A percentile compares a stretch with the other conserved stretches of the same genome.
phyloP scores from a whole-genome alignment of 2,113 vertebrate species.

The Montifringilla adamsi region DNA sequence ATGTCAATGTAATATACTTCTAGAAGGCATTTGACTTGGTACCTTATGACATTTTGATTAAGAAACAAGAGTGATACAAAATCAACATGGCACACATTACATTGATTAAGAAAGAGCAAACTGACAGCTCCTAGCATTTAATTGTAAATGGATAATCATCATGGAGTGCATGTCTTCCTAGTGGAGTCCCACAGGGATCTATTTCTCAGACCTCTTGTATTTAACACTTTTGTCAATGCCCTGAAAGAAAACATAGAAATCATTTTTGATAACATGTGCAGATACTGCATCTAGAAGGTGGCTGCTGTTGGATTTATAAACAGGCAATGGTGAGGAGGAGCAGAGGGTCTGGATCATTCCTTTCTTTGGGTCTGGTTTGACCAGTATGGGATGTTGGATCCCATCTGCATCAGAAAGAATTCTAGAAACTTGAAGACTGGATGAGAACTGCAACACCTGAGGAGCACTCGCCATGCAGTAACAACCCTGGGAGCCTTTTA shows the following conservation, averaged over 20 bases:
- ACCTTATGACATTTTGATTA: conserved; percentile 71
- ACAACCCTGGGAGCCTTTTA: neutral
- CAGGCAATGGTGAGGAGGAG: neutral
- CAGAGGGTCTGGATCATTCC: neutral
- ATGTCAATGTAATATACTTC: conserved; percentile 67
- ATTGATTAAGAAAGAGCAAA: conserved; percentile 69
- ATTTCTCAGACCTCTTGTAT: conserved; percentile 55
- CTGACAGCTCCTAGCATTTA: conserved; percentile 68
- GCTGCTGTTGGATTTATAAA: neutral
- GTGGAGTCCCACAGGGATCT: conserved; percentile 51
- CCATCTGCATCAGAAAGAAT: neutral
- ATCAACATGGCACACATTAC: conserved; percentile 69
- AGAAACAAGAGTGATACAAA: conserved; percentile 71
- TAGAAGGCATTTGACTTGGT: conserved; percentile 64
- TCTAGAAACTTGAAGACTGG: neutral
- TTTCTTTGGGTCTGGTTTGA: neutral
- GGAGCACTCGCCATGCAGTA: neutral
- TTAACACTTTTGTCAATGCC: conserved; percentile 50
- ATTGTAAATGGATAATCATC: conserved; percentile 69
- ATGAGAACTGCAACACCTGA: neutral
- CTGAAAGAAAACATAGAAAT: conserved; percentile 52
- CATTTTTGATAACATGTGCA: neutral
- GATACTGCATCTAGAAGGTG: neutral
- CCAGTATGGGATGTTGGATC: neutral
- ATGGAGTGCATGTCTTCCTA: conserved; percentile 54